Conservation (phyloP, 2,113 vertebrate species). For the Catharus fuscescens region DNA sequence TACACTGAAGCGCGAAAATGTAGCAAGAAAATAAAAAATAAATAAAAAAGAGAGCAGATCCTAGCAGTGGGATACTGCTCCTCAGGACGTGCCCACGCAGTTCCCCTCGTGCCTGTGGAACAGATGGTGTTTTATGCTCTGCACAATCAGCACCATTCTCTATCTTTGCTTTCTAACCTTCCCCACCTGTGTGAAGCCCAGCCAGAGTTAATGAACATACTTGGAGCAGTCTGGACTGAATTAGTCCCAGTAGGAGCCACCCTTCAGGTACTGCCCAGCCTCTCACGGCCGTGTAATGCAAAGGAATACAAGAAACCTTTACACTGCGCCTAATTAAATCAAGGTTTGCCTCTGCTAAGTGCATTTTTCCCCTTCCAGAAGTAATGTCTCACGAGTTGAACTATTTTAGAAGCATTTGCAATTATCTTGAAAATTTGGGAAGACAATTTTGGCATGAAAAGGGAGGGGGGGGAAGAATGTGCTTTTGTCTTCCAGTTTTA, state of each 20-base stretch:
- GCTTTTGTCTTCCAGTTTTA: not conserved
- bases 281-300: conserved; percentile 62
- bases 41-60: conserved; percentile 36
- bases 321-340: conserved; percentile 77
- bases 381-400: not conserved
- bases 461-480: not conserved
- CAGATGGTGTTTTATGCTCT: conserved; percentile 93
- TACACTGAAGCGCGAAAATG: conserved; percentile 28
- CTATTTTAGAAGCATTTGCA: conserved; percentile 6
- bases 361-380: not conserved
- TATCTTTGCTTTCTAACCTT: conserved; percentile 85
- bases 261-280: conserved; percentile 84
- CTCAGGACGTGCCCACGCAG: conserved; percentile 36
- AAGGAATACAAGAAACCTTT: conserved; percentile 75
- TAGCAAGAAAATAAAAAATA: conserved; percentile 43
- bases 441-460: not conserved
- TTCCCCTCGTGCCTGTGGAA: conserved; percentile 73
- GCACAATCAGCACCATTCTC: conserved; percentile 91
- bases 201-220: conserved; percentile 92
- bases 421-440: not conserved
- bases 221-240: conserved; percentile 92
- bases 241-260: conserved; percentile 91
- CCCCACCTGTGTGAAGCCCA: conserved; percentile 90
- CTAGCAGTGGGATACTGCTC: conserved; percentile 7
- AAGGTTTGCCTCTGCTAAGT: conserved; percentile 63